phyloP scores from a whole-genome alignment of 2,797 vertebrate species.

The Trachops cirrhosus region DNA sequence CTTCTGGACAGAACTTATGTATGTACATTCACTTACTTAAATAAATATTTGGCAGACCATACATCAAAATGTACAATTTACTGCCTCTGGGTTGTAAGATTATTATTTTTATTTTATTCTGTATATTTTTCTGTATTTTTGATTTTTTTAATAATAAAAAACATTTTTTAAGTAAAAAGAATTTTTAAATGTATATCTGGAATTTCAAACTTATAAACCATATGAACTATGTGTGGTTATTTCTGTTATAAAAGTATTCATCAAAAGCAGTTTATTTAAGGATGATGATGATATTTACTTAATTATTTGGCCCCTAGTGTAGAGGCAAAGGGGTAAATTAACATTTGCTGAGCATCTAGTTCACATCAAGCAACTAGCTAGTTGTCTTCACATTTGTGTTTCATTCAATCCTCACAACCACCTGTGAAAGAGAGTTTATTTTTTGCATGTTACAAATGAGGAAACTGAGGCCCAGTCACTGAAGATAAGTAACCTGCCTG shows the following conservation, averaged over 20 bases:
- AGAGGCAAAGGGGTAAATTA: background rate
- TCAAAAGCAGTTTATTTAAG: background rate
- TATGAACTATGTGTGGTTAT: background rate
- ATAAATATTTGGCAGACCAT: background rate
- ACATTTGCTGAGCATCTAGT: background rate
- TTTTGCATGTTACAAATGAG: background rate
- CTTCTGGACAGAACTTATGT: background rate
- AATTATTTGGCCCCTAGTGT: background rate
- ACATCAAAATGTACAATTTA: background rate
- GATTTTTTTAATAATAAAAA: slow-evolving; percentile 22
- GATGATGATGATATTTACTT: background rate
- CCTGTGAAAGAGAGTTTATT: background rate
- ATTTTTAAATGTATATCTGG: background rate
- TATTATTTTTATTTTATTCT: background rate
- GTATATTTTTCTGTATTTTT: background rate
- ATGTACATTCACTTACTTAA: background rate
- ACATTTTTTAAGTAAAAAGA: background rate
- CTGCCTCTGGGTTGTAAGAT: background rate
- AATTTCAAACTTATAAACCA: slow-evolving; percentile 44
- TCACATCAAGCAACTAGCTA: background rate
- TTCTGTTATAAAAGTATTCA: background rate
- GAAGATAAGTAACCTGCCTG: background rate
- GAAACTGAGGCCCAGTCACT: background rate
- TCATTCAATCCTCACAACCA: background rate
- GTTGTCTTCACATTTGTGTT: background rate